A percentile compares a stretch with the other conserved stretches of the same genome.
Conservation (phyloP, 2,888 invertebrate species). For the Pseudococcus jackbeardsleyi region DNA sequence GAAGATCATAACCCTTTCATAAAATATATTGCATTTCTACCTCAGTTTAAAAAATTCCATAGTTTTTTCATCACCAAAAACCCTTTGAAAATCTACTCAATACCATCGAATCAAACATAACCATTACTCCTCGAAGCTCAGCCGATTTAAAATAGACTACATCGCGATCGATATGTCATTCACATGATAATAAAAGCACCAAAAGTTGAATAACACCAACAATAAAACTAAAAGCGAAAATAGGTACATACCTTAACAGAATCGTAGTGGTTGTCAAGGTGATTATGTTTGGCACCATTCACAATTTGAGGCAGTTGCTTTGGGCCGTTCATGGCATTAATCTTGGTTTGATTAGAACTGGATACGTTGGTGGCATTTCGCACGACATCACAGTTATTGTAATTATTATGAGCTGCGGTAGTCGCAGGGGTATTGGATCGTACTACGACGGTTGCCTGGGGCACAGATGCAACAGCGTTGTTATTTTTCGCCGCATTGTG, state of each 20-base stretch:
- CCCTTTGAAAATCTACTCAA: too few species aligned
- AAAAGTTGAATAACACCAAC: slow-evolving; percentile 18
- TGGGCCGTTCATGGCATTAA: slow-evolving; percentile 59
- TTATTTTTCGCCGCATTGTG: slow-evolving; percentile 33
- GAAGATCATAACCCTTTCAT: too few species aligned
- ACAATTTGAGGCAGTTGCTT: slow-evolving; percentile 59
- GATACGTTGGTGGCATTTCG: slow-evolving; percentile 41
- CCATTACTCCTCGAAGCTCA: too few species aligned
- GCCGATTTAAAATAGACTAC: not conserved
- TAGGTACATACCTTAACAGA: slow-evolving; percentile 54
- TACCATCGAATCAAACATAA: too few species aligned
- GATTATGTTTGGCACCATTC: slow-evolving; percentile 62
- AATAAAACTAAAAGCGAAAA: not conserved
- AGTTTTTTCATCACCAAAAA: too few species aligned
- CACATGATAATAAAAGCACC: not conserved
- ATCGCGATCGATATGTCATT: not conserved
- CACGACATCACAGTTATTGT: slow-evolving; percentile 28
- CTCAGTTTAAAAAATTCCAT: too few species aligned
- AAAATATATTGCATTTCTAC: too few species aligned
- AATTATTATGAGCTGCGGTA: slow-evolving; percentile 13
- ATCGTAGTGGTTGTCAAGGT: slow-evolving; percentile 59
- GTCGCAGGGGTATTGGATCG: slow-evolving; percentile 15
- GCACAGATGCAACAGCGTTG: slow-evolving; percentile 1
- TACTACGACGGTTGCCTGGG: slow-evolving; percentile 54
- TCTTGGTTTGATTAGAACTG: slow-evolving; percentile 26